Conservation (phyloP, 2,113 vertebrate species). For the Beaufortia kweichowensis region DNA sequence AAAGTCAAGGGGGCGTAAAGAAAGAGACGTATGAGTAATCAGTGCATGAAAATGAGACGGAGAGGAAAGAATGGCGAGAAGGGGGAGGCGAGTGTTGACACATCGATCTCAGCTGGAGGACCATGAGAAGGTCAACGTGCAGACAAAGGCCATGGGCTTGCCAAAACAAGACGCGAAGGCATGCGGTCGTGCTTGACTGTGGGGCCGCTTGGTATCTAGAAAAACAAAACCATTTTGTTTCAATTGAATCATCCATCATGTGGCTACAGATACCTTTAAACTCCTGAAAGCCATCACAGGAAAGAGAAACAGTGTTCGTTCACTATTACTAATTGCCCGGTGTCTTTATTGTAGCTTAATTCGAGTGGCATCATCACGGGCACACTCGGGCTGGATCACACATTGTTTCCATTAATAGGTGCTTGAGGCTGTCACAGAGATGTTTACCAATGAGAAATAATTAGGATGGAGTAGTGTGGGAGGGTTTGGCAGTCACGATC, state of each 20-base stretch:
- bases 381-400: slow-evolving; percentile 52
- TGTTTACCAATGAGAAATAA: slow-evolving; percentile 68
- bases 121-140: slow-evolving; percentile 26
- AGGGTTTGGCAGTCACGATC: slow-evolving; percentile 46
- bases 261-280: slow-evolving; percentile 5
- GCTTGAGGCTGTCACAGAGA: slow-evolving; percentile 66
- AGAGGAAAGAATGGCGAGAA: not conserved
- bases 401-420: slow-evolving; percentile 66
- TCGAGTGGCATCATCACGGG: slow-evolving; percentile 62
- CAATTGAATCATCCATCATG: not conserved
- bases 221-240: slow-evolving; percentile 12
- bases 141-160: slow-evolving; percentile 41
- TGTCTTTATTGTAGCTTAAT: slow-evolving; percentile 55
- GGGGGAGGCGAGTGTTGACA: slow-evolving; percentile 39
- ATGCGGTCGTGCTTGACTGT: not conserved
- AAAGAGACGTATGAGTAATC: slow-evolving; percentile 23
- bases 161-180: not conserved
- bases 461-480: slow-evolving; percentile 65
- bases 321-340: slow-evolving; percentile 48
- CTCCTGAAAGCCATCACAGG: slow-evolving; percentile 25
- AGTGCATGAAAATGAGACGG: not conserved
- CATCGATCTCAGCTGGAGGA: slow-evolving; percentile 31
- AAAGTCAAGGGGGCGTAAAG: not conserved
- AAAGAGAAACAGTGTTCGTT: slow-evolving; percentile 17
- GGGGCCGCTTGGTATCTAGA: not conserved